A percentile compares a stretch with the other conserved stretches of the same genome.
Conservation (phyloP, 2,797 vertebrate genomes). For the Lagocephalus sceleratus region DNA sequence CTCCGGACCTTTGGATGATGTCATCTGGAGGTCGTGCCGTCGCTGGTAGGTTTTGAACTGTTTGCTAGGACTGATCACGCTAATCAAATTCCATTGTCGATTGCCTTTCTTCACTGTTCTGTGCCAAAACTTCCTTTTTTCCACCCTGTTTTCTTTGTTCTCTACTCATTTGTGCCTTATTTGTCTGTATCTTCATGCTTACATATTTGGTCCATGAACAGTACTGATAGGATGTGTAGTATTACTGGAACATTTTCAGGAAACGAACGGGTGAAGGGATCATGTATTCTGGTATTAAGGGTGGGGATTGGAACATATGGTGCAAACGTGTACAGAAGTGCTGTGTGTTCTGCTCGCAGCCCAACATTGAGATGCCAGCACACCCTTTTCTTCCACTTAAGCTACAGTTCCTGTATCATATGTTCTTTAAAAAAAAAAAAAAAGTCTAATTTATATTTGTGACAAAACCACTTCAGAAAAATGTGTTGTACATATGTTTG, state of each 20-base stretch:
- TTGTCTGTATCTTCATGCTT: constrained; percentile 62
- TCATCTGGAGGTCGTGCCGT: constrained; percentile 11
- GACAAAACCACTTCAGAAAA: constrained; percentile 88
- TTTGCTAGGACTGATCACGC: constrained; percentile 19
- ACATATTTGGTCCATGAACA: constrained; percentile 49
- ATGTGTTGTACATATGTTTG: constrained; percentile 99
- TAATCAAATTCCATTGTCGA: constrained; percentile 33
- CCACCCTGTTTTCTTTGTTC: constrained; percentile 8
- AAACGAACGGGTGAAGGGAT: constrained; percentile 43
- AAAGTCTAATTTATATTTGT: constrained; percentile 95
- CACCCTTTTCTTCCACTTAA: constrained; percentile 38
- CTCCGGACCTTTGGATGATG: constrained; percentile 3
- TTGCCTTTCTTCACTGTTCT: constrained; percentile 45
- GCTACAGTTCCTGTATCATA: constrained; percentile 61
- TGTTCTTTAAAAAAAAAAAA: constrained; percentile 76
- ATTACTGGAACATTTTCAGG: constrained; percentile 51
- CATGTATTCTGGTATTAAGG: constrained; percentile 35
- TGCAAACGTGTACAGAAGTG: constrained; percentile 22
- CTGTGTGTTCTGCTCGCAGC: constrained; percentile 26
- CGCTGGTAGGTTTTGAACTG: constrained; percentile 17
- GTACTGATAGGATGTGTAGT: constrained; percentile 54
- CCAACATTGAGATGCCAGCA: constrained; percentile 22
- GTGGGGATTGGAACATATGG: constrained; percentile 15
- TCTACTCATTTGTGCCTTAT: constrained; percentile 75
- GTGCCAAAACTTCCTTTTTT: constrained; percentile 68